phyloP scores from a whole-genome alignment of 2,113 vertebrate genomes.

The Carettochelys insculpta region DNA sequence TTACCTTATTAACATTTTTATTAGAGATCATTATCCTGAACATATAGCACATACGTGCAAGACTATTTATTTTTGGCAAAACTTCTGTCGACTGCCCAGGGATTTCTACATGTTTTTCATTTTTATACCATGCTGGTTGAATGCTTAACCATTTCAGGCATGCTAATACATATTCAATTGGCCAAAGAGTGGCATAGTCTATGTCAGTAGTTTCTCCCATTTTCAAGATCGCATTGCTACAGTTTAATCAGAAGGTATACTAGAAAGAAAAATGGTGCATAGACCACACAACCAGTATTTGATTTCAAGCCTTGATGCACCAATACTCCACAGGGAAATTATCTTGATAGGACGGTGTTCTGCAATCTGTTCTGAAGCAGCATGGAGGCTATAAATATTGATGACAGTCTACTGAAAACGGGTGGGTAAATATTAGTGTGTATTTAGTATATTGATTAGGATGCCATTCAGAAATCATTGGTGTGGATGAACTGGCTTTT shows the following conservation, averaged over 20 bases:
- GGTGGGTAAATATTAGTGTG: slow-evolving; percentile 18
- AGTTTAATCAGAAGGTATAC: background rate
- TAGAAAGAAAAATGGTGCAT: slow-evolving; percentile 36
- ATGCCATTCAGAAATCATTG: slow-evolving; percentile 29
- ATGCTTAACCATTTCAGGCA: background rate
- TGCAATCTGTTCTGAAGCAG: slow-evolving; percentile 14
- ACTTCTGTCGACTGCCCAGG: accelerated
- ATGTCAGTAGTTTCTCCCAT: background rate
- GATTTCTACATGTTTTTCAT: background rate
- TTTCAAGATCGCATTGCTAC: background rate
- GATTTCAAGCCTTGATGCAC: slow-evolving; percentile 53
- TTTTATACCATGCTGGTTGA: background rate
- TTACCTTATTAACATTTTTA: slow-evolving; percentile 52
- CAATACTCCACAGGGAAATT: slow-evolving; percentile 21
- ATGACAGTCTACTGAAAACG: background rate
- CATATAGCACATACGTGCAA: background rate
- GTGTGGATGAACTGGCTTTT: slow-evolving; percentile 1
- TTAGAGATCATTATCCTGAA: background rate
- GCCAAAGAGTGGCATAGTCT: slow-evolving; percentile 12
- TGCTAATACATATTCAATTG: background rate
- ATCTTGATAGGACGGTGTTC: background rate
- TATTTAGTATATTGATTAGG: slow-evolving; percentile 33
- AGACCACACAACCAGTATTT: background rate
- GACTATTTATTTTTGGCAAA: background rate
- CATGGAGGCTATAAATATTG: slow-evolving; percentile 39